Evolutionary conservation across 2,797 vertebrate genomes (phyloP), one percentile per base, ranked within the genome.

Genomic region (Danio jaintianensis): DNA sequence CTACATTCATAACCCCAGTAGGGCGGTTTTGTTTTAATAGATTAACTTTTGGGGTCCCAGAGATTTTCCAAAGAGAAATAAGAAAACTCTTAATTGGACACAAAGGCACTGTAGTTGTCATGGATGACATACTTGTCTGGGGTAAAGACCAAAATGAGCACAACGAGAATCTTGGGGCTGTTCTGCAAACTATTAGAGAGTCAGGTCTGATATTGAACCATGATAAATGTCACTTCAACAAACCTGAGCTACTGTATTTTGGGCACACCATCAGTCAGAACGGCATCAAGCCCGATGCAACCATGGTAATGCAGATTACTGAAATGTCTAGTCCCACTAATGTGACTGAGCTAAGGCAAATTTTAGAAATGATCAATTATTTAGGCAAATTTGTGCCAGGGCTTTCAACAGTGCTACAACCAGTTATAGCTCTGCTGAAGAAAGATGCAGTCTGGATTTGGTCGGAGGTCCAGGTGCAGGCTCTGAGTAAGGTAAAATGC

Each of bases 11-110:
- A n/a, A n/a, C n/a, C n/a, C n/a, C n/a, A n/a, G n/a, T n/a, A n/a
- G n/a, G n/a, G n/a, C n/a, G n/a, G n/a, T n/a, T n/a, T n/a, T n/a
- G n/a, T n/a, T n/a, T n/a, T n/a, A n/a, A n/a, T n/a, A n/a, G n/a
- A n/a, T n/a, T n/a, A n/a, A n/a, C n/a, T n/a, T n/a, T n/a, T n/a
- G n/a, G n/a, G n/a, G n/a, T n/a, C n/a, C n/a, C n/a, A n/a, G 5
- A 76, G 42, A 80, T 78, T 42, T 82, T 82, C 29, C 61, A 79
- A 59, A 71, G 22, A 7, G 62, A 75, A 45, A 75, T 53, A 18
- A 67, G 22, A 10, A 62, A 15, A n/a, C 68, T 67, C 4, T 20
- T 69, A 29, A 58, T 36, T 18, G 16, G 66, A 15, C 63, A 43
- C 10, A 40, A 68, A 6, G 82, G 63, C 18, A 48, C 47, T 2